Base-by-base conservation (phyloP, 2,797 vertebrate species). In the Caiman crocodilus region DNA sequence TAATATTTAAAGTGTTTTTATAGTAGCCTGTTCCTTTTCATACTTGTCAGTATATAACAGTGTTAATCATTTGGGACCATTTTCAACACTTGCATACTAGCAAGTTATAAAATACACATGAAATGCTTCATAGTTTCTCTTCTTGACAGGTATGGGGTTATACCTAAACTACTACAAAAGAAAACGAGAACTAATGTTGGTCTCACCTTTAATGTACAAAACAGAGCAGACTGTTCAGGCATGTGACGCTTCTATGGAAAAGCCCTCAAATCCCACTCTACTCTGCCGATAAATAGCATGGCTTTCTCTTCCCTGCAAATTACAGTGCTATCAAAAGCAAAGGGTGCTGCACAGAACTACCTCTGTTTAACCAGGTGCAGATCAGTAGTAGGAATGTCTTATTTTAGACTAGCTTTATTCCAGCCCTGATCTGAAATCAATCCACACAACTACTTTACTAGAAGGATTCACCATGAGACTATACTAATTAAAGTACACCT, bases 21-120 rank as follows among this genome's bases (percentile, higher is more conserved):
- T 42, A 35, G 32, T 18, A 13, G 6, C 9, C 65, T 69, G 87
- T 88, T 84, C 65, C 69, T 59, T 59, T 63, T 91, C 83, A 25
- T 79, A n/a, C 69, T 92, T 90, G 85, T 87, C 84, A 94, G 88
- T 87, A 76, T 74, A 88, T 88, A 92, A 78, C 23, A 61, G 76
- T 90, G 80, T 84, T 60, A 42, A 64, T 30, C 26, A 42, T 14
- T 23, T 58, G 28, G 21, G 23, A 65, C 87, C 67, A 23, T 1
- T 65, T 4, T 76, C 74, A 92, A 88, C 75, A 82, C 90, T 93
- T 50, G 42, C 42, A 3, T 50, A 50, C 6, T 50, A 50, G 42
- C 10, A 50, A 50, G 42, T 50, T 50, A 50, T 50, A 50, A 50
- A 50, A 50, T 50, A 50, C 42, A 50, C 42, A 50, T 50, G 42